These are phyloP conservation scores for Rhamphomyia laevipes DNA, from an alignment of 2,888 invertebrate species.

Conservation along the genomic window DNA sequence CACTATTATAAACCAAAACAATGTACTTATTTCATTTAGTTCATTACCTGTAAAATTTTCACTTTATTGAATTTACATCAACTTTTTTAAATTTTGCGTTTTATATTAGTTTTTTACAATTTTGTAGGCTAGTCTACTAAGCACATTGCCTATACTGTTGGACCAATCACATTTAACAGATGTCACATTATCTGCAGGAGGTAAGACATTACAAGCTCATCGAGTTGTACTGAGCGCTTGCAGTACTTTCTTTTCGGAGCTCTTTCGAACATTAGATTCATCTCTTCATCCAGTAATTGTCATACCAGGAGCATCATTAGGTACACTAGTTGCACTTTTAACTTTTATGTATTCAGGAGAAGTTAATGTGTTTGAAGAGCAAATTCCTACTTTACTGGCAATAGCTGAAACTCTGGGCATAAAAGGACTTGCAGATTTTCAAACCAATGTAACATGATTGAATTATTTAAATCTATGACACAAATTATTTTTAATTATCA, in stretches of 20 bases:
- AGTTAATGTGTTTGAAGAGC: constrained; percentile 69
- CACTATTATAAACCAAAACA: no score
- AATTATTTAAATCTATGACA: background rate
- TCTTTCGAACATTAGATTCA: constrained; percentile 47
- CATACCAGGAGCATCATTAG: constrained; percentile 36
- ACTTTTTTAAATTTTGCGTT: no score
- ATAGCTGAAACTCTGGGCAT: constrained; percentile 72
- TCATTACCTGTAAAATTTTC: no score
- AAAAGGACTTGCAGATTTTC: constrained; percentile 66
- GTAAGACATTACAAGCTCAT: constrained; percentile 74
- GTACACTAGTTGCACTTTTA: constrained; percentile 51
- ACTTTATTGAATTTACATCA: no score
- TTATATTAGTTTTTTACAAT: constrained; percentile 15
- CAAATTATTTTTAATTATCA: background rate
- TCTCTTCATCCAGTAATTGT: constrained; percentile 36
- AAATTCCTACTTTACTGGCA: constrained; percentile 62
- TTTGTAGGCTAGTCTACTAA: constrained; percentile 60
- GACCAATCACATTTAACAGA: constrained; percentile 74
- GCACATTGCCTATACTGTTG: constrained; percentile 64
- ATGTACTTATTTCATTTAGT: no score
- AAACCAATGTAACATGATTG: constrained; percentile 49
- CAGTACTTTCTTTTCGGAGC: constrained; percentile 79
- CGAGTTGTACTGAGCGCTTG: constrained; percentile 78
- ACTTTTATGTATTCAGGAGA: constrained; percentile 84
- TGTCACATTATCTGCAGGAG: constrained; percentile 76